Evolutionary conservation across 2,797 vertebrate species (phyloP).

Genomic region (Discoglossus pictus): DNA sequence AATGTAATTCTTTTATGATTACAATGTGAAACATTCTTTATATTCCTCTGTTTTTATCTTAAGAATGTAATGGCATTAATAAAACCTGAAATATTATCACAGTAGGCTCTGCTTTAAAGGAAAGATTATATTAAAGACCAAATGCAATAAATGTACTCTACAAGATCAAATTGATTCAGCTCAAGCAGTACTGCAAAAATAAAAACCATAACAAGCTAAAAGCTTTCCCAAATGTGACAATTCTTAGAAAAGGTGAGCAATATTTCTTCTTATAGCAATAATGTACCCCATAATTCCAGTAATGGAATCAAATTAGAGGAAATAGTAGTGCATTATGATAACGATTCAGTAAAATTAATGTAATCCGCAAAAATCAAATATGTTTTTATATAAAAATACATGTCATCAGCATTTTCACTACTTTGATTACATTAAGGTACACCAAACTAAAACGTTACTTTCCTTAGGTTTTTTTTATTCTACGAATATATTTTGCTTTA

Average conservation of each 20-base stretch:
- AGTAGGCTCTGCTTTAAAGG: slow-evolving; percentile 34
- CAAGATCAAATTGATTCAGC: slow-evolving; percentile 56
- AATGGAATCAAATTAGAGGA: slow-evolving; percentile 46
- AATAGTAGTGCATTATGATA: slow-evolving; percentile 40
- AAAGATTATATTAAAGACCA: slow-evolving; percentile 59
- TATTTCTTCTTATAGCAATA: slow-evolving; percentile 55
- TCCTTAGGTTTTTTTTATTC: not conserved
- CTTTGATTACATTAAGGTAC: no score
- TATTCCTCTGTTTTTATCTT: slow-evolving; percentile 36
- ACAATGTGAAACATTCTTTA: slow-evolving; percentile 26
- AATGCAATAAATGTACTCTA: slow-evolving; percentile 53
- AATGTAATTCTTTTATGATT: slow-evolving; percentile 22
- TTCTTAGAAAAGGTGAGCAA: slow-evolving; percentile 54
- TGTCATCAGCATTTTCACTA: no score
- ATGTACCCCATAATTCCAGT: slow-evolving; percentile 53
- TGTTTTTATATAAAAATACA: slow-evolving; percentile 9
- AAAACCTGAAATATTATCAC: slow-evolving; percentile 37
- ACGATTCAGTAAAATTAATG: slow-evolving; percentile 34
- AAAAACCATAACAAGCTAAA: slow-evolving; percentile 56
- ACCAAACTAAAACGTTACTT: not conserved
- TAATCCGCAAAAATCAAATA: slow-evolving; percentile 24
- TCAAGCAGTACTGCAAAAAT: slow-evolving; percentile 47
- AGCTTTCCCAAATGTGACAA: slow-evolving; percentile 60
- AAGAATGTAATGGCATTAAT: slow-evolving; percentile 31
- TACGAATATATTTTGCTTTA: no score